Evolutionary conservation across 1,140 invertebrate genomes (phyloP).

Genomic region (Cydia pomonella): DNA sequence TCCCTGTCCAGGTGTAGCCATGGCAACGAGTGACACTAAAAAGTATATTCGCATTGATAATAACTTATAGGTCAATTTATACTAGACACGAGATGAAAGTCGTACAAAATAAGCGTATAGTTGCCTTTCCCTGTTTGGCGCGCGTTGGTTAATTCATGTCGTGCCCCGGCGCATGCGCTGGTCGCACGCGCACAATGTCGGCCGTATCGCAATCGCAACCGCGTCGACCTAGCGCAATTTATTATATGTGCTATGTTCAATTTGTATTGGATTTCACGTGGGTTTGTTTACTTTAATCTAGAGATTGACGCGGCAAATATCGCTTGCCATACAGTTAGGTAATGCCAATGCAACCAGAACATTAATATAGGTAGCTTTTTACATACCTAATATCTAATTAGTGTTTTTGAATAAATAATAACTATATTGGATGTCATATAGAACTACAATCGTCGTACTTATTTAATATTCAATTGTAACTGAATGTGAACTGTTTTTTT

Average conservation of each 20-base stretch:
- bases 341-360: neutral
- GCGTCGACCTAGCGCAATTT: slow-evolving; percentile 5
- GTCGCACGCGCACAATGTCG: slow-evolving; percentile 36
- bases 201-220: neutral
- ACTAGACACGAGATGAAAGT: neutral
- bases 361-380: neutral
- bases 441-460: no score
- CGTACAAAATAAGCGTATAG: neutral
- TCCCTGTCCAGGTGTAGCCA: no score
- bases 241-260: slow-evolving; percentile 8
- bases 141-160: slow-evolving; percentile 28
- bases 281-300: neutral
- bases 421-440: no score
- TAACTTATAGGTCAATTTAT: neutral
- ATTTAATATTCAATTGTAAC: no score
- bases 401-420: no score
- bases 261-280: neutral
- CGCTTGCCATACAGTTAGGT: neutral
- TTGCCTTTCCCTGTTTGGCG: slow-evolving; percentile 12
- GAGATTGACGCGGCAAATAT: neutral
- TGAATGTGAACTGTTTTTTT: no score
- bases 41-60: no score
- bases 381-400: neutral
- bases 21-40: no score
- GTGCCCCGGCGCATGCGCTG: slow-evolving; percentile 20